phyloP scores from a whole-genome alignment of 2,797 vertebrate genomes.

The Pipistrellus pipistrellus region DNA sequence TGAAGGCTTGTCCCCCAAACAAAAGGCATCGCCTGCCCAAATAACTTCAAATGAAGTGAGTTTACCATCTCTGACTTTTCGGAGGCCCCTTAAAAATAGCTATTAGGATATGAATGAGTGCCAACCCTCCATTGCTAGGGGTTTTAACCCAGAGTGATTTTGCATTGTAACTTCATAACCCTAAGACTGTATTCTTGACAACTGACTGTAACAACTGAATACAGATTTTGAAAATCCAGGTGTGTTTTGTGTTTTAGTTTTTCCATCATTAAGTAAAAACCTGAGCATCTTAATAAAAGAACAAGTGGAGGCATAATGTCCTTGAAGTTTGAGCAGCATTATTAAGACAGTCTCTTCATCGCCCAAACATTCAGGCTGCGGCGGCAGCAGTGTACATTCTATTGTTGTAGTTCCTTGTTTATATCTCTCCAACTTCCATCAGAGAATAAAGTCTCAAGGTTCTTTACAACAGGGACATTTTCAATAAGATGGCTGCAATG shows the following conservation, averaged over 20 bases:
- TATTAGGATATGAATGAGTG: rapidly evolving
- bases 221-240: not conserved
- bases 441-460: not conserved
- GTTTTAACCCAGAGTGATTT: not conserved
- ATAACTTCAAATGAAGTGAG: rapidly evolving
- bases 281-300: not conserved
- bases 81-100: not conserved
- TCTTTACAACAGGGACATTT: not conserved
- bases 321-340: not conserved
- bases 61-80: not conserved
- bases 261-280: not conserved
- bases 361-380: rapidly evolving
- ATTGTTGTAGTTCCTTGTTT: rapidly evolving
- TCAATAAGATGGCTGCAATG: not conserved
- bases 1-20: not conserved
- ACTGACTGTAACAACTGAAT: not conserved
- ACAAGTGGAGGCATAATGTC: not conserved
- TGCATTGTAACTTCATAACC: not conserved
- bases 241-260: not conserved
- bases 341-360: not conserved
- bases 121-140: rapidly evolving
- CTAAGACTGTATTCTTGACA: not conserved
- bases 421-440: not conserved
- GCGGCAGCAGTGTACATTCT: rapidly evolving
- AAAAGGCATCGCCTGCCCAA: not conserved